Evolutionary conservation across 2,113 vertebrate species (phyloP).

Genomic region (Podocnemis expansa): DNA sequence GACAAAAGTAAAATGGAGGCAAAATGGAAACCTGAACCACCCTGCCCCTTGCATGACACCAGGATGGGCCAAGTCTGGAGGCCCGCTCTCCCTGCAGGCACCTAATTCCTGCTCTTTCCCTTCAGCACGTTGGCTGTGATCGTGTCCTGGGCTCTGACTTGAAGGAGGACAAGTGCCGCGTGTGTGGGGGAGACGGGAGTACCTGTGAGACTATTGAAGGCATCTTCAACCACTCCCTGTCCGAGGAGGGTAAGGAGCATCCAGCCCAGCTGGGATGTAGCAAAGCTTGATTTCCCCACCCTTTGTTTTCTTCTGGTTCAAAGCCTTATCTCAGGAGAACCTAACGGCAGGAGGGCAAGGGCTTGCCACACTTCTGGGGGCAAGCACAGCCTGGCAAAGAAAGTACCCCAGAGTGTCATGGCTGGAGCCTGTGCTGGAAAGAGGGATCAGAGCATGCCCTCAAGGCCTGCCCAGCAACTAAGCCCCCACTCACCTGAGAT

Average conservation of each 20-base stretch:
- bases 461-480: neutral
- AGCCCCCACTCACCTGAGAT: neutral
- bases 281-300: accelerated
- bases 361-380: neutral
- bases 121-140: constrained; percentile 96
- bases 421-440: neutral
- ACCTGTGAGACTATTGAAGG: constrained; percentile 92
- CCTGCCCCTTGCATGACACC: neutral
- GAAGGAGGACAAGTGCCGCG: constrained; percentile 92
- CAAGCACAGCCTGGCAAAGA: neutral
- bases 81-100: neutral
- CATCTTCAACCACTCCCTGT: constrained; percentile 88
- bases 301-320: accelerated
- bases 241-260: constrained; percentile 86
- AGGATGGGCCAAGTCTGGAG: neutral
- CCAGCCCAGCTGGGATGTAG: neutral
- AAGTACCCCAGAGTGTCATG: neutral
- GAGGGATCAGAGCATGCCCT: neutral
- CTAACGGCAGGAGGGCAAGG: no score
- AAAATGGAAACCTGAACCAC: neutral
- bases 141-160: constrained; percentile 91
- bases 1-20: neutral
- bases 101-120: neutral
- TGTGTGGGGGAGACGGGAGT: constrained; percentile 93
- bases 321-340: neutral